Percentiles rank a stretch among this genome's conserved stretches.
Evolutionary conservation across 1,140 invertebrate genomes (phyloP).

Genomic region (Hesperophylax magnus): DNA sequence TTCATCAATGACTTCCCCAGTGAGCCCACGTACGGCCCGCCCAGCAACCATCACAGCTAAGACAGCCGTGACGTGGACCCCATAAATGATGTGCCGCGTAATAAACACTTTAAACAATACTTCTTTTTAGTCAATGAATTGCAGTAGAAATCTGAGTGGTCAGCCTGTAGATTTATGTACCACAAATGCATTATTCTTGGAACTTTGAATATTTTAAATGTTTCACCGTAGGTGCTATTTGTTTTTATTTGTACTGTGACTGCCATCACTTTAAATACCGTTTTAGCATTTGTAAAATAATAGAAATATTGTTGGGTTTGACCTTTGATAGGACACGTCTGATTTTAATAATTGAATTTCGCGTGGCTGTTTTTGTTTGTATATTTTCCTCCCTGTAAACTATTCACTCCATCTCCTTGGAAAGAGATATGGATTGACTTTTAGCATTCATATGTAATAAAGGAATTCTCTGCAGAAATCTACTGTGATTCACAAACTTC

Average conservation of each 20-base stretch:
- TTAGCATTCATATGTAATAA: slow-evolving; percentile 8
- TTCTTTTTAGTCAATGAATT: slow-evolving; percentile 47
- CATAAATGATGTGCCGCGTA: slow-evolving; percentile 8
- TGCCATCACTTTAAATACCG: slow-evolving; percentile 28
- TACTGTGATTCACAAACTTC: slow-evolving; percentile 50
- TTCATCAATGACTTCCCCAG: slow-evolving; percentile 43
- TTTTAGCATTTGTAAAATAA: not conserved
- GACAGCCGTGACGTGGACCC: slow-evolving; percentile 6
- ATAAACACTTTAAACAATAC: slow-evolving; percentile 43
- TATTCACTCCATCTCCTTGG: not conserved
- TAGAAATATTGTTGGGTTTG: slow-evolving; percentile 1
- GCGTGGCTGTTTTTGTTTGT: not conserved
- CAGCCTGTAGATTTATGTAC: slow-evolving; percentile 22
- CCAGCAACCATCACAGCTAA: slow-evolving; percentile 62
- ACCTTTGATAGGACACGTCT: not conserved
- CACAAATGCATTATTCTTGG: slow-evolving; percentile 2
- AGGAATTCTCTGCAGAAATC: slow-evolving; percentile 42
- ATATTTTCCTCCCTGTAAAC: not conserved
- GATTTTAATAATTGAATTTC: not conserved
- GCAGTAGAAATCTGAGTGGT: slow-evolving; percentile 49
- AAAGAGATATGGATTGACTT: not conserved
- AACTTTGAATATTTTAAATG: not conserved
- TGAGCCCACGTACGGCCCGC: slow-evolving; percentile 33
- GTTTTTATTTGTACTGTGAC: not conserved
- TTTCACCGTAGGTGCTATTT: slow-evolving; percentile 17